Conservation (phyloP, 2,113 vertebrate species). For the Eretmochelys imbricata region DNA sequence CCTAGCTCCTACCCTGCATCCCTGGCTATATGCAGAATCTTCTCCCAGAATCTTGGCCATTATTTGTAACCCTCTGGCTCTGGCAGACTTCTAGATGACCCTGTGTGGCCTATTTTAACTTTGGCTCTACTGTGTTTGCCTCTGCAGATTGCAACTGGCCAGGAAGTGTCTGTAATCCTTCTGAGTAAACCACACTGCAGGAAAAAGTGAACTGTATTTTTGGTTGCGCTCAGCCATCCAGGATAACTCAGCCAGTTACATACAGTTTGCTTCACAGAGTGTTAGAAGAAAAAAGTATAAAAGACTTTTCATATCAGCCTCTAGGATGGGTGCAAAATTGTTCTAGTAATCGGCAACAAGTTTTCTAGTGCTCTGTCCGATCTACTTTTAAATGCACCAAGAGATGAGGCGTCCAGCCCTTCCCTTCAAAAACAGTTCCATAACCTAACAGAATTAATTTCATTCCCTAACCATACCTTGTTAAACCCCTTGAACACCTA, state of each 20-base stretch:
- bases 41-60: neutral
- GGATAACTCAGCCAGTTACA: slow-evolving; percentile 14
- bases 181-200: neutral
- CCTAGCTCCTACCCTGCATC: rapidly evolving
- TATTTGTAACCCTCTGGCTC: slow-evolving; percentile 32
- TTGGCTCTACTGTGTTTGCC: slow-evolving; percentile 36
- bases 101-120: slow-evolving; percentile 11
- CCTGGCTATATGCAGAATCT: rapidly evolving
- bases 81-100: neutral
- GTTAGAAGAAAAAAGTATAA: neutral
- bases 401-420: neutral
- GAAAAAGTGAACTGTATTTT: slow-evolving; percentile 9
- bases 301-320: neutral
- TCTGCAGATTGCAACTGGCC: slow-evolving; percentile 57
- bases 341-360: neutral
- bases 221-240: slow-evolving; percentile 23
- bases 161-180: slow-evolving; percentile 56
- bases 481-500: neutral
- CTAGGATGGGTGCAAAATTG: rapidly evolving
- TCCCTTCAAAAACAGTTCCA: neutral
- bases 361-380: neutral
- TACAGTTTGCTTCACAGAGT: neutral
- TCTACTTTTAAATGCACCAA: neutral
- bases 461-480: neutral
- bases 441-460: neutral